Percentiles rank a stretch among this genome's conserved stretches.
Evolutionary conservation across 2,888 invertebrate species (phyloP).

Genomic region (Acanthacorydalis orientalis): DNA sequence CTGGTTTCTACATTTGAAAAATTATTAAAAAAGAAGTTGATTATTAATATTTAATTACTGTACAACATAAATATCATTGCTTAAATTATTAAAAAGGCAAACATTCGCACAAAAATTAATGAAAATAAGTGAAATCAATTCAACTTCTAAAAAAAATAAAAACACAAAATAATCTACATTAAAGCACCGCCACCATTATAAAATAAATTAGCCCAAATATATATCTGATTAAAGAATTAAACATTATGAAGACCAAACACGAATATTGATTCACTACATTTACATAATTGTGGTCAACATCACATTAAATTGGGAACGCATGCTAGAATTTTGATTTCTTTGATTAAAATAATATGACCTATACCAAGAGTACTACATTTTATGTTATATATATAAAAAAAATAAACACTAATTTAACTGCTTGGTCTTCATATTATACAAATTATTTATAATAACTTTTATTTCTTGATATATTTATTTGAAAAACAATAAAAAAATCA

Average conservation of each 20-base stretch:
- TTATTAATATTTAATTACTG: not conserved
- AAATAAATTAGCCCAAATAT: not conserved
- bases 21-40: not conserved
- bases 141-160: not conserved
- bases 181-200: not conserved
- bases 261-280: not conserved
- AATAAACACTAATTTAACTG: too few relatives aligned
- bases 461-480: too few relatives aligned
- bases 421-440: too few relatives aligned
- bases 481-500: too few relatives aligned
- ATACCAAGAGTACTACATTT: too few relatives aligned
- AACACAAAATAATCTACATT: not conserved
- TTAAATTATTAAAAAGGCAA: not conserved
- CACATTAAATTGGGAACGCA: not conserved
- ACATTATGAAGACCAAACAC: too few relatives aligned
- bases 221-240: too few relatives aligned
- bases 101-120: not conserved
- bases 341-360: too few relatives aligned
- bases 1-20: conserved; percentile 50
- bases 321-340: too few relatives aligned
- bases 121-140: not conserved
- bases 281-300: not conserved
- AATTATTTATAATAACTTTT: too few relatives aligned
- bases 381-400: too few relatives aligned
- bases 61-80: not conserved